Evolutionary conservation across 2,888 invertebrate genomes (phyloP), one percentile per base, ranked within the genome.

Genomic region (Drosophila algonquin): DNA sequence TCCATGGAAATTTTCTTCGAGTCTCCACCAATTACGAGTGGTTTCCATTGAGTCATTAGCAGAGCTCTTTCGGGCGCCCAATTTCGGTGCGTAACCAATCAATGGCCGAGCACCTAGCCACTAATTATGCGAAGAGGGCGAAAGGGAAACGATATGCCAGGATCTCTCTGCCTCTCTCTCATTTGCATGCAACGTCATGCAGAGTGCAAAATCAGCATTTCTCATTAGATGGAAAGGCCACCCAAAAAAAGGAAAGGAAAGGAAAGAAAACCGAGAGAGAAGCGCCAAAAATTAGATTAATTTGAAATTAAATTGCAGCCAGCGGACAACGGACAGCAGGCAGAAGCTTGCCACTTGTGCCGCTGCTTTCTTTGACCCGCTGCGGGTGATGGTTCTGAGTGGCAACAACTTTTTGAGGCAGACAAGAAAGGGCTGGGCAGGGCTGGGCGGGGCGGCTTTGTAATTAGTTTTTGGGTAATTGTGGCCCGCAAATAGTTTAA

Each of bases 191-290:
- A 67, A 69, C 63, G 64, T 30, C 58, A 59, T 52, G 67, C 40
- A 64, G 75, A 86, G 85, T 81, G 83, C 88, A 59, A 72, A 84
- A 84, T 89, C 83, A 89, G 89, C 83, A 83, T 85, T 85, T 84
- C 82, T 77, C 86, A 85, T 81, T 87, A 76, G 82, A 68, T 54
- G 57, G 9, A 52, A 74, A 55, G 47, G 3, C 21, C 21, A 21
- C 2, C 40, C 68, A 51, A 51, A 50, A 45, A 32, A 10, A 30
- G 18, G 2, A 21, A 3, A 24, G 18, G 48, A 14, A 12, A 6
- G 21, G 45, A 63, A 6, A 32, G 45, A 63, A 70, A 63, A 54
- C 58, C 35, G 35, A 5, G 6, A 5, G 6, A 55, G n/a, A 18
- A 32, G 30, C 70, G 67, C 58, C 61, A 71, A 82, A 77, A 89